A percentile compares a stretch with the other conserved stretches of the same genome.
These are phyloP conservation scores for Polypterus bichir DNA, from an alignment of 2,113 vertebrate species.

Conservation along the genomic window DNA sequence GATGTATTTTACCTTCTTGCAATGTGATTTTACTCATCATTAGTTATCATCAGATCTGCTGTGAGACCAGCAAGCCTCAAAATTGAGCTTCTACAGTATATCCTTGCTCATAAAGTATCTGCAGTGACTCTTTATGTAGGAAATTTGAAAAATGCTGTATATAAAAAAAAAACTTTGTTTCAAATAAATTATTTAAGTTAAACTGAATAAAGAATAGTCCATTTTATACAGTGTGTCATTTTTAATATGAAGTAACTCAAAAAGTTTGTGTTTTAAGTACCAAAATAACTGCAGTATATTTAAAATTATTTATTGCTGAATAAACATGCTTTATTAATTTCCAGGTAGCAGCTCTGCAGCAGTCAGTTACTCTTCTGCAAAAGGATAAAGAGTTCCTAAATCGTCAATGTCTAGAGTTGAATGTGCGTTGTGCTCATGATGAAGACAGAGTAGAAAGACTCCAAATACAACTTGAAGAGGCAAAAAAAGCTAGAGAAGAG, in stretches of 20 bases:
- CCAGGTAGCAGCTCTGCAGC: conserved; percentile 68
- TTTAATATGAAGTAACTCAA: too few species aligned
- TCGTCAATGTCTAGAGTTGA: conserved; percentile 86
- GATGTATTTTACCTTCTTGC: too few species aligned
- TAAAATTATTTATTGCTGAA: background rate
- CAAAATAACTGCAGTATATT: background rate
- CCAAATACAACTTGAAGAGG: conserved; percentile 77
- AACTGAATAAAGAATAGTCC: background rate
- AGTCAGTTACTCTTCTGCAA: conserved; percentile 76
- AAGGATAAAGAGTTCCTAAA: conserved; percentile 94
- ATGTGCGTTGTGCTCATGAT: conserved; percentile 77
- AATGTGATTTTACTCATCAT: too few species aligned
- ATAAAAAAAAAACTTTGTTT: background rate
- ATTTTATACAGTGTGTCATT: too few species aligned
- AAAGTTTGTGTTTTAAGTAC: too few species aligned
- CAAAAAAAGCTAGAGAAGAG: conserved; percentile 83
- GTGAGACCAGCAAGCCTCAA: too few species aligned
- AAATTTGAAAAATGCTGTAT: too few species aligned
- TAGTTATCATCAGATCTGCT: too few species aligned
- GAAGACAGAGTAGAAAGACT: conserved; percentile 82
- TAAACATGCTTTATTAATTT: conserved; percentile 12
- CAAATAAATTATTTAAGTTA: conserved; percentile 1
- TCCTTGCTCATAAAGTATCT: too few species aligned
- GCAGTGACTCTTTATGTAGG: too few species aligned
- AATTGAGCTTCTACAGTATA: too few species aligned